Conservation (phyloP, 2,113 vertebrate species). For the Anoura caudifer region DNA sequence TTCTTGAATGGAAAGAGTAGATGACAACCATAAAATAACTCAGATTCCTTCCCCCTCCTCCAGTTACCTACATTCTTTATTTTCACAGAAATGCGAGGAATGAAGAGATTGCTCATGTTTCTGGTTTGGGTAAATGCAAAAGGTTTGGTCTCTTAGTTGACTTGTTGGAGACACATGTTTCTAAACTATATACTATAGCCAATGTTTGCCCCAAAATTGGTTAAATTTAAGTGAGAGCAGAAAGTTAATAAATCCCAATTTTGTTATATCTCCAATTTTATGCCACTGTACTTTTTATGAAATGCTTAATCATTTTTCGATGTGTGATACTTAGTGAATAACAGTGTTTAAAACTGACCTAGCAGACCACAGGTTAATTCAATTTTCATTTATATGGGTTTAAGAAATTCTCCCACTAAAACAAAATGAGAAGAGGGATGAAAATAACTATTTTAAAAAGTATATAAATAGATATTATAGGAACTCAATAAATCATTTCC, state of each 20-base stretch:
- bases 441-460: neutral
- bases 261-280: neutral
- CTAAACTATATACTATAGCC: neutral
- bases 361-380: neutral
- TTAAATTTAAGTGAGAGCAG: neutral
- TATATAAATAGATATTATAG: neutral
- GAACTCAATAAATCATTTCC: neutral
- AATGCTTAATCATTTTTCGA: constrained; percentile 19
- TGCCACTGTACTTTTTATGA: neutral
- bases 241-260: neutral
- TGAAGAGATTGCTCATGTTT: constrained; percentile 21
- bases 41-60: neutral
- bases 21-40: constrained; percentile 65
- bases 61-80: constrained; percentile 40
- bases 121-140: neutral
- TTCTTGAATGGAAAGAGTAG: constrained; percentile 69
- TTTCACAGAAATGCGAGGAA: constrained; percentile 37
- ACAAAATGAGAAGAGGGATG: neutral
- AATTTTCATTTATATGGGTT: neutral
- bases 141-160: neutral
- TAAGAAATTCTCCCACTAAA: neutral
- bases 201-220: neutral
- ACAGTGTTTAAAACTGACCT: neutral
- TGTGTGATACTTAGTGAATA: neutral
- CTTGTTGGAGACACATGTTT: neutral